These are phyloP conservation scores for Vicugna pacos DNA, from an alignment of 2,113 vertebrate species.

Conservation along the genomic window DNA sequence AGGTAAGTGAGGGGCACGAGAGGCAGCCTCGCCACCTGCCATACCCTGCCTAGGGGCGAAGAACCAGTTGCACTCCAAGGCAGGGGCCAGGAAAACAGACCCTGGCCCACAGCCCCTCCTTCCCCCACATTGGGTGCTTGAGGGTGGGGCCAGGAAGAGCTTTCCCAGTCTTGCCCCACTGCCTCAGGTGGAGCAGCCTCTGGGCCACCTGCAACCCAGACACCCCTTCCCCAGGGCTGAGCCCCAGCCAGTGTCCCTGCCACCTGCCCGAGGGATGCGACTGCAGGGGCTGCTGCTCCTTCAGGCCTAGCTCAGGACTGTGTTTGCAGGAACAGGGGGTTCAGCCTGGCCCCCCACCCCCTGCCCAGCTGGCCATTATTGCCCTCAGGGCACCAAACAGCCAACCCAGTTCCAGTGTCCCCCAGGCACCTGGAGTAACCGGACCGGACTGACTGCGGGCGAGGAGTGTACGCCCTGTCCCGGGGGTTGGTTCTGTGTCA, in stretches of 20 bases:
- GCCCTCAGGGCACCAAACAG: conserved; percentile 91
- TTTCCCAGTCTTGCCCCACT: background rate
- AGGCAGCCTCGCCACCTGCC: background rate
- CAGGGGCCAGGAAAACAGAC: background rate
- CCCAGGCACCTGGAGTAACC: conserved; percentile 92
- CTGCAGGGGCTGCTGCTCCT: background rate
- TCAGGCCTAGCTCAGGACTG: background rate
- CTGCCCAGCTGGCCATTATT: conserved; percentile 93
- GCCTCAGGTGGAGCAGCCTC: rapidly evolving
- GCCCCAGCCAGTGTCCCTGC: background rate
- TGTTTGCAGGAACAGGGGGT: conserved; percentile 35
- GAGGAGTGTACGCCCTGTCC: conserved; percentile 89
- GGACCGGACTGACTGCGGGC: conserved; percentile 83
- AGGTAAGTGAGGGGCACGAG: conserved; percentile 83
- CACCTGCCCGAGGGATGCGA: background rate
- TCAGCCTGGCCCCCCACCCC: conserved; percentile 82
- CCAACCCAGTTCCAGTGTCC: conserved; percentile 91
- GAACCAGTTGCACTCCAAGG: background rate
- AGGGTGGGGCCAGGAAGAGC: background rate
- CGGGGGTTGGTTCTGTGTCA: conserved; percentile 91
- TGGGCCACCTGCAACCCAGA: background rate
- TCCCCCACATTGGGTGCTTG: background rate
- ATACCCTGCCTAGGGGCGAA: background rate
- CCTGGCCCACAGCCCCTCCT: background rate
- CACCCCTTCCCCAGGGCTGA: rapidly evolving